Conservation (phyloP, 30 jellyfish, hydroid and myxozoan genomes). For the Aurelia aurita complex sp. Pacific region DNA sequence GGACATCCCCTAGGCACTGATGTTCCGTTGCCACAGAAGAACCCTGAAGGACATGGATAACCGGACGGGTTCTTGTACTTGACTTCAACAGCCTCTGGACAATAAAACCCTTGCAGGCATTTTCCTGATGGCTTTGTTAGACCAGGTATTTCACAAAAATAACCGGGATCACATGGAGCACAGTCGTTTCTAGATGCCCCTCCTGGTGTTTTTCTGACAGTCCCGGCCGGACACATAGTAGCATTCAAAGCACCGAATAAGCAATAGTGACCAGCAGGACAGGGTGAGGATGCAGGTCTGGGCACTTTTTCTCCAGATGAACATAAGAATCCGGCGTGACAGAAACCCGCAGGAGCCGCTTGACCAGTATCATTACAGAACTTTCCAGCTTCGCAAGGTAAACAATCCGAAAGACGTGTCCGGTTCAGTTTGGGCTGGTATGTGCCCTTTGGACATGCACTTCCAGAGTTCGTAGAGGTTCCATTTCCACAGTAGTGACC, state of each 20-base stretch:
- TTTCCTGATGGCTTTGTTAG: slow-evolving; percentile 77
- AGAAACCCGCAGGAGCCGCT: slow-evolving; percentile 76
- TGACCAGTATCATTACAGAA: slow-evolving; percentile 79
- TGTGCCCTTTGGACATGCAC: slow-evolving; percentile 80
- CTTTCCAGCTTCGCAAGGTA: slow-evolving; percentile 89
- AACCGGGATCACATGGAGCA: slow-evolving; percentile 93
- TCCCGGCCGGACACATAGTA: slow-evolving; percentile 92
- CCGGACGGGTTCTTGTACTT: slow-evolving; percentile 58
- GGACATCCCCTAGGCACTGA: slow-evolving; percentile 91
- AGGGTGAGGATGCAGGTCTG: slow-evolving; percentile 70
- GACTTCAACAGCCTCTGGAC: slow-evolving; percentile 81
- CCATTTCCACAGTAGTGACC: slow-evolving; percentile 91
- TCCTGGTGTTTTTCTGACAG: slow-evolving; percentile 81
- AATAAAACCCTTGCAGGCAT: slow-evolving; percentile 86
- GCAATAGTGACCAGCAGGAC: slow-evolving; percentile 94
- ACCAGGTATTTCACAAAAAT: slow-evolving; percentile 83
- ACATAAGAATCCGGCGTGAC: slow-evolving; percentile 90
- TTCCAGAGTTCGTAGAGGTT: slow-evolving; percentile 62
- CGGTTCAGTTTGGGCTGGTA: slow-evolving; percentile 75
- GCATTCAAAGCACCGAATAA: slow-evolving; percentile 69
- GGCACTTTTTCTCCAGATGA: slow-evolving; percentile 73
- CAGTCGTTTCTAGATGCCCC: slow-evolving; percentile 80
- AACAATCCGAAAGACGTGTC: slow-evolving; percentile 59
- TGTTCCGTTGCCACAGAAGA: slow-evolving; percentile 83
- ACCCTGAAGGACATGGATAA: slow-evolving; percentile 86